Base-by-base conservation (phyloP, 2,113 vertebrate species). In the Poeciliopsis retropinna region DNA sequence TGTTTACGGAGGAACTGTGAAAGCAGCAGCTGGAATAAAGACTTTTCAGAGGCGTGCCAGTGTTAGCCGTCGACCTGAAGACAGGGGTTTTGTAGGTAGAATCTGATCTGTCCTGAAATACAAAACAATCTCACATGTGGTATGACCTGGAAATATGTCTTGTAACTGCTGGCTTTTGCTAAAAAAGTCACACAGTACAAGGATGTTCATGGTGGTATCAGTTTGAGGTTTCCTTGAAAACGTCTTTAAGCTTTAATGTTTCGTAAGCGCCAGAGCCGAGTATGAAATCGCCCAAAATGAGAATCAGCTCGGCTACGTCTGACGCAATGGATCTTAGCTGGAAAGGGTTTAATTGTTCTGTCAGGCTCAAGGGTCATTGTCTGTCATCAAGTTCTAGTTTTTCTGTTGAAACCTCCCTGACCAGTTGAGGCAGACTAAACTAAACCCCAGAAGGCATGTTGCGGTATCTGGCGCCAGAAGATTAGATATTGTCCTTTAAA, bases 1-100 rank as follows among this genome's bases (percentile, higher is more conserved):
- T 81, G 85, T 91, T 89, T 84, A 79, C 78, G 74, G 68, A 84
- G 67, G 80, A 65, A 17, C n/a, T 28, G 72, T 77, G 70, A 79
- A 78, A 78, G 67, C 85, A 77, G 70, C 73, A 82, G 86, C 79
- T 72, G 75, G 73, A 67, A 73, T 76, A 60, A 73, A 73, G 75
- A 78, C 79, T 64, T 79, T 75, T 79, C 75, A 73, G 67, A 54
- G 22, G 70, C 34, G 27, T 32, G 72, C 74, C 51, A 67, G 22
- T 73, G 73, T 64, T 70, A 67, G 67, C 37, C 47, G 34, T n/a
- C 0, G 5, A 75, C 39, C 70, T 64, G 29, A 51, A 62, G 63
- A 75, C 47, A 2, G 69, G 61, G 47, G 73, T 30, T 30, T 76
- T 61, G n/a, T 2, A 75, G 34, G 51, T 54, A 39, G 31, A 76